Base-by-base conservation (phyloP, 2,113 vertebrate genomes). In the Stegostoma tigrinum region DNA sequence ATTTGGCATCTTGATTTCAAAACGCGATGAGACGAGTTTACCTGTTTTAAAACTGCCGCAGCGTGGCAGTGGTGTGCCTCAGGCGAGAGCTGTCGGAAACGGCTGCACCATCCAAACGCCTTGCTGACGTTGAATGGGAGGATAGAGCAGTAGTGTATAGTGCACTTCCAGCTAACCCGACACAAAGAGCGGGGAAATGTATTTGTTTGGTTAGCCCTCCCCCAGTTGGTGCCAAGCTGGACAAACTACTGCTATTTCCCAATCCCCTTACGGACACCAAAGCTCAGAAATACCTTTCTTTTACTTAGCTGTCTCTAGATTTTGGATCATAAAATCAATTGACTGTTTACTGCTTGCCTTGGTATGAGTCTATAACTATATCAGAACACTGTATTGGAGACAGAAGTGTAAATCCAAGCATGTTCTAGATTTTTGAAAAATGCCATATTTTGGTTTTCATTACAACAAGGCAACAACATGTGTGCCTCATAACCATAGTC, bases 351-450 rank as follows among this genome's bases (percentile, higher is more conserved):
- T 75, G 24, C 27, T 30, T 72, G 70, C 5, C 30, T 27, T 30
- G 27, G 30, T 2, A 27, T 10, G 19, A 83, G n/a, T 45, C 80
- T 45, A 19, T 19, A 83, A 83, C 80, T 83, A 80, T 15, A 17
- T 80, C 78, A 80, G 3, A 80, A n/a, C 78, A 45, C 80, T 21
- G 19, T 83, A 17, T 42, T 83, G 34, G 7, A 83, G n/a, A n/a
- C 42, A 83, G 78, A 83, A 83, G 78, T 17, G 30, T 38, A 23
- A 45, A 83, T 19, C 42, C 42, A 38, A 83, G 80, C 38, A 21
- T 83, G 17, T 83, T 83, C 78, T 83, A 83, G 78, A 83, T 83
- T 83, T 83, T 38, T 83, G 80, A 83, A 83, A 83, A 6, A 83
- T 83, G 21, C 42, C n/a, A 83, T 38, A 19, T 83, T 42, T 83